A percentile compares a stretch with the other conserved stretches of the same genome.
These are phyloP conservation scores for Pteronotus mesoamericanus DNA, from an alignment of 2,797 vertebrate genomes.

Conservation along the genomic window DNA sequence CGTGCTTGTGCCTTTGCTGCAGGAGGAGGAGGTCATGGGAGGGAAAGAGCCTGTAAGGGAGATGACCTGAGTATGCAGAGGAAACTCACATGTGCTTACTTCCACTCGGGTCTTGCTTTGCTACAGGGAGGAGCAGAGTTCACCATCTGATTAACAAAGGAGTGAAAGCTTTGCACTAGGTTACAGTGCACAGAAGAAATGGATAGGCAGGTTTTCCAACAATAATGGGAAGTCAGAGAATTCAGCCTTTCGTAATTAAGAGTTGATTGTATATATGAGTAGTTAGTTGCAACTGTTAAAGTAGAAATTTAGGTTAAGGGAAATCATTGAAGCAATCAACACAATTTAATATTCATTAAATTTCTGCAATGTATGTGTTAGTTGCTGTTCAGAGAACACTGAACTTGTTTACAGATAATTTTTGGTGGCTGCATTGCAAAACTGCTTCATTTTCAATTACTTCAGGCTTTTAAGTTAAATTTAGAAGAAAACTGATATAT, in stretches of 20 bases:
- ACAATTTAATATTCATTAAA: slow-evolving; percentile 67
- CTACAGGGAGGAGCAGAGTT: neutral
- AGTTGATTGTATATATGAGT: slow-evolving; percentile 48
- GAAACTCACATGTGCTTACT: neutral
- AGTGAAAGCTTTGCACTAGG: neutral
- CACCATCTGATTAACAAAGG: neutral
- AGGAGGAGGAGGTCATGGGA: neutral
- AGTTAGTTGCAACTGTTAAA: slow-evolving; percentile 58
- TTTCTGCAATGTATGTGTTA: slow-evolving; percentile 51
- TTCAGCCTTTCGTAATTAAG: slow-evolving; percentile 41
- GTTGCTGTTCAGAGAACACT: slow-evolving; percentile 59
- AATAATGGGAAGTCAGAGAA: neutral
- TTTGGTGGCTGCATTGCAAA: slow-evolving; percentile 35
- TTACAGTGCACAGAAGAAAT: neutral
- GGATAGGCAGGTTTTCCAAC: neutral
- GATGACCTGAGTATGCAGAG: neutral
- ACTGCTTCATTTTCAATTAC: slow-evolving; percentile 50
- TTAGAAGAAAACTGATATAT: neutral
- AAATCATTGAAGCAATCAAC: slow-evolving; percentile 64
- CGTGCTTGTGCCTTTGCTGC: neutral
- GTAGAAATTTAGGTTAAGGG: slow-evolving; percentile 62
- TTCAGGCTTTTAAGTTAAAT: slow-evolving; percentile 46
- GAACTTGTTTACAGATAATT: slow-evolving; percentile 52
- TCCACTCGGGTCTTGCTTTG: neutral
- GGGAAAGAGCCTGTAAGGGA: neutral